These are phyloP conservation scores for Chironomus riparius DNA, from an alignment of 2,888 invertebrate species.

Conservation along the genomic window DNA sequence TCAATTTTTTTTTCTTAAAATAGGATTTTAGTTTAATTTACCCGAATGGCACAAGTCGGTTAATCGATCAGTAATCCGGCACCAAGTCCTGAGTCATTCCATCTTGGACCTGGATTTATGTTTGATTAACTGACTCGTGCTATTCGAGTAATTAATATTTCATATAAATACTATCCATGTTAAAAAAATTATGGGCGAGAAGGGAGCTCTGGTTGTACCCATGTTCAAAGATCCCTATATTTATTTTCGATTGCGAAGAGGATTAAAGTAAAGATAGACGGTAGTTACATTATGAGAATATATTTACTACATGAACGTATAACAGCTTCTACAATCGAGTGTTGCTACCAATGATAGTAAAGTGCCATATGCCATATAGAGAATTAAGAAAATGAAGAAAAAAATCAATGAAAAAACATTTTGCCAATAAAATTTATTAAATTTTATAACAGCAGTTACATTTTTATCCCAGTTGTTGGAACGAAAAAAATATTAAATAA, in stretches of 20 bases:
- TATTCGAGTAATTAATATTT: too few species aligned
- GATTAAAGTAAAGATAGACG: slow-evolving; percentile 9
- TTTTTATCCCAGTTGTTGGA: neutral
- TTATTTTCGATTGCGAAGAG: slow-evolving; percentile 2
- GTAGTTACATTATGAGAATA: neutral
- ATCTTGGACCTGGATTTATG: too few species aligned
- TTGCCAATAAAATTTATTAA: neutral
- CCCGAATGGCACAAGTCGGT: too few species aligned
- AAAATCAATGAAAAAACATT: neutral
- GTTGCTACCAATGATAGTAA: neutral
- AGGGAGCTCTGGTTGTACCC: too few species aligned
- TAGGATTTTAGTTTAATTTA: too few species aligned
- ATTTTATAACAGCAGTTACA: neutral
- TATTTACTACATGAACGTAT: neutral
- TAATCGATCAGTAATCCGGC: too few species aligned
- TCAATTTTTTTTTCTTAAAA: too few species aligned
- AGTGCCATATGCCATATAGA: neutral
- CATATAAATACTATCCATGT: too few species aligned
- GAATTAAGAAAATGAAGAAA: neutral
- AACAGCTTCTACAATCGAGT: neutral
- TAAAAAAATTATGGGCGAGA: too few species aligned
- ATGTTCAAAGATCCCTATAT: neutral
- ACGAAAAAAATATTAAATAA: too few species aligned
- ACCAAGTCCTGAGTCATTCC: too few species aligned
- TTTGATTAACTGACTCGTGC: too few species aligned